Evolutionary conservation across 2,797 vertebrate species (phyloP).

Genomic region (Clamator glandarius): DNA sequence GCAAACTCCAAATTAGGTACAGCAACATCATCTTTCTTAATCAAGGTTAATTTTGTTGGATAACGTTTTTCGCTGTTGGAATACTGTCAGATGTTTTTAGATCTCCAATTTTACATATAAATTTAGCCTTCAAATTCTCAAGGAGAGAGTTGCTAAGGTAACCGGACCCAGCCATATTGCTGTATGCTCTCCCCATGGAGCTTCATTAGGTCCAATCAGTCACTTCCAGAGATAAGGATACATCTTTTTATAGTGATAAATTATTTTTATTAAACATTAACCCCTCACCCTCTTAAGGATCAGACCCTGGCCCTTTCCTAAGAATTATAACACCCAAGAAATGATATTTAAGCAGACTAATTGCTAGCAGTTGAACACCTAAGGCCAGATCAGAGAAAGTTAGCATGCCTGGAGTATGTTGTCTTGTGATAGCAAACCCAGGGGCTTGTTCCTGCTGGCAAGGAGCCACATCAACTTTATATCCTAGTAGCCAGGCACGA

Average conservation of each 20-base stretch:
- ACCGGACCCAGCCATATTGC: slow-evolving; percentile 72
- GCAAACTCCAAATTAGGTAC: slow-evolving; percentile 17
- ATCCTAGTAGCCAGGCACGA: not conserved
- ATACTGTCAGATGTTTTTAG: slow-evolving; percentile 68
- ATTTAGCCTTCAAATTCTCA: slow-evolving; percentile 73
- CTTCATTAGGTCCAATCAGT: slow-evolving; percentile 72
- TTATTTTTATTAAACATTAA: slow-evolving; percentile 66
- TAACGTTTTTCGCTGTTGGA: slow-evolving; percentile 68
- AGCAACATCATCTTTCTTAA: slow-evolving; percentile 65
- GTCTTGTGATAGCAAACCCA: not conserved
- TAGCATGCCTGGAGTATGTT: not conserved
- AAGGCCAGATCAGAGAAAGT: not conserved
- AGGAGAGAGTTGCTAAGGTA: slow-evolving; percentile 79
- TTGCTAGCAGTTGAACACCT: not conserved
- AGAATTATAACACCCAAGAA: slow-evolving; percentile 10
- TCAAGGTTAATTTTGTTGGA: slow-evolving; percentile 74
- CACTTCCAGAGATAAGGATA: slow-evolving; percentile 51
- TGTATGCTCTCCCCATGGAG: slow-evolving; percentile 62
- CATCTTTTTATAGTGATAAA: slow-evolving; percentile 68
- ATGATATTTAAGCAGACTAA: slow-evolving; percentile 8
- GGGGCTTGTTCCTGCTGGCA: not conserved
- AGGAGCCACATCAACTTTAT: not conserved
- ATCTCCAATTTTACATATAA: slow-evolving; percentile 72
- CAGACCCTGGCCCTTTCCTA: not conserved
- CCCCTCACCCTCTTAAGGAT: slow-evolving; percentile 42